Evolutionary conservation across 2,888 invertebrate genomes (phyloP).

Genomic region (Adelognathus sp.): DNA sequence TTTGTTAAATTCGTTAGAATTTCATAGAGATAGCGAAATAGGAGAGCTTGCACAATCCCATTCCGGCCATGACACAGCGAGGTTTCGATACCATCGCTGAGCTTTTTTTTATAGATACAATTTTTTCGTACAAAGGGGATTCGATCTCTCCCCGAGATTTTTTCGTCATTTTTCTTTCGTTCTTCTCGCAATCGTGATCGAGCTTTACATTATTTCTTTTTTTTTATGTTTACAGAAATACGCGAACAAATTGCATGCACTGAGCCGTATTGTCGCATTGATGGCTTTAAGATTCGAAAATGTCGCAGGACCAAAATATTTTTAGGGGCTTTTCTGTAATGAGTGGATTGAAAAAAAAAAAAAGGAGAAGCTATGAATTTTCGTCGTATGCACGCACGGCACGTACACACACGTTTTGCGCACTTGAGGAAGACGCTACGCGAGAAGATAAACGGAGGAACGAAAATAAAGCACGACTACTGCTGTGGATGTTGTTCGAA

Average conservation of each 20-base stretch:
- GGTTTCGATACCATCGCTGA: neutral
- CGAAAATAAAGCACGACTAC: neutral
- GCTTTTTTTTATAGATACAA: constrained; percentile 34
- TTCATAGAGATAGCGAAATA: neutral
- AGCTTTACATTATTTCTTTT: constrained; percentile 19
- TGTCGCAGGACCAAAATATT: constrained; percentile 71
- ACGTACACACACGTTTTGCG: constrained; percentile 11
- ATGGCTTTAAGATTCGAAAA: constrained; percentile 72
- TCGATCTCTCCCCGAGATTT: no score
- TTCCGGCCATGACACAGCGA: constrained; percentile 52
- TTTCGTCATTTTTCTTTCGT: neutral
- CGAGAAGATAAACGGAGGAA: neutral
- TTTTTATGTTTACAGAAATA: constrained; percentile 74
- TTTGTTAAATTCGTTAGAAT: neutral
- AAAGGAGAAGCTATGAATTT: neutral
- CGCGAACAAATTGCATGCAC: constrained; percentile 76
- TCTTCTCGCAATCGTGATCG: neutral
- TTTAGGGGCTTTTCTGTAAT: constrained; percentile 41
- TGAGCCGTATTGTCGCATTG: constrained; percentile 74
- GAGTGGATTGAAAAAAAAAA: neutral
- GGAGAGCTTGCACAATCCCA: constrained; percentile 45
- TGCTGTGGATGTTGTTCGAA: constrained; percentile 6
- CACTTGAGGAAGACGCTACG: neutral
- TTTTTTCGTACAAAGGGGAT: neutral
- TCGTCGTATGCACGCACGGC: neutral